These are phyloP conservation scores for Aegypius monachus DNA, from an alignment of 2,113 vertebrate genomes.

Conservation along the genomic window DNA sequence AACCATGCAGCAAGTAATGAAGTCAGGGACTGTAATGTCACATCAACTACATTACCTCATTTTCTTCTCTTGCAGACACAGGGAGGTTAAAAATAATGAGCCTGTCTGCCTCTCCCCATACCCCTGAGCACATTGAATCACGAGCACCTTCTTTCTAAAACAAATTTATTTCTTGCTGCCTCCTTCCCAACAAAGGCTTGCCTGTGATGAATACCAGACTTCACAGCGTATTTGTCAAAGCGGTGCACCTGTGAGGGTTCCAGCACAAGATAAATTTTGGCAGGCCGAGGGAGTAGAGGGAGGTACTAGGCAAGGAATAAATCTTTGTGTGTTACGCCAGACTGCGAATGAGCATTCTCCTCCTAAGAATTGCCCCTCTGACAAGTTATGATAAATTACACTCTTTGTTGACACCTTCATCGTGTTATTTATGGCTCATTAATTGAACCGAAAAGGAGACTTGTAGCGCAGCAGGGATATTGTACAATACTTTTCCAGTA, in stretches of 20 bases:
- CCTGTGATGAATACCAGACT: slow-evolving; percentile 80
- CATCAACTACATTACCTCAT: slow-evolving; percentile 42
- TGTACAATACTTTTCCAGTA: slow-evolving; percentile 55
- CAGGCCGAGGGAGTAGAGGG: slow-evolving; percentile 43
- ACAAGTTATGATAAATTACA: slow-evolving; percentile 94
- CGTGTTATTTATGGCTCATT: slow-evolving; percentile 99
- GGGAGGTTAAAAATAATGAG: slow-evolving; percentile 64
- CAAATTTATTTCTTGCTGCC: slow-evolving; percentile 90
- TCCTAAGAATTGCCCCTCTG: slow-evolving; percentile 80
- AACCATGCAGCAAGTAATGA: slow-evolving; percentile 50
- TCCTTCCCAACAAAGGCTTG: slow-evolving; percentile 81
- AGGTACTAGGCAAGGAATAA: slow-evolving; percentile 84
- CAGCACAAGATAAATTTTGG: slow-evolving; percentile 87
- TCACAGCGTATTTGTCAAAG: slow-evolving; percentile 91
- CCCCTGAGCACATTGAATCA: slow-evolving; percentile 75
- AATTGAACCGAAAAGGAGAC: slow-evolving; percentile 93
- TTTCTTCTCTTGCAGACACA: slow-evolving; percentile 44
- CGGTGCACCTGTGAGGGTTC: slow-evolving; percentile 88
- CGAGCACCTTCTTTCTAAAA: slow-evolving; percentile 81
- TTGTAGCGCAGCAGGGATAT: slow-evolving; percentile 86
- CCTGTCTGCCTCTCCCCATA: slow-evolving; percentile 57
- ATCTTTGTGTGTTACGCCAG: slow-evolving; percentile 77
- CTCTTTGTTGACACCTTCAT: slow-evolving; percentile 98
- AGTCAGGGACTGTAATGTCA: slow-evolving; percentile 38
- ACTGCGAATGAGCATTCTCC: slow-evolving; percentile 80